Conservation (phyloP, 1,140 invertebrate genomes). For the Magallana ariakensis region DNA sequence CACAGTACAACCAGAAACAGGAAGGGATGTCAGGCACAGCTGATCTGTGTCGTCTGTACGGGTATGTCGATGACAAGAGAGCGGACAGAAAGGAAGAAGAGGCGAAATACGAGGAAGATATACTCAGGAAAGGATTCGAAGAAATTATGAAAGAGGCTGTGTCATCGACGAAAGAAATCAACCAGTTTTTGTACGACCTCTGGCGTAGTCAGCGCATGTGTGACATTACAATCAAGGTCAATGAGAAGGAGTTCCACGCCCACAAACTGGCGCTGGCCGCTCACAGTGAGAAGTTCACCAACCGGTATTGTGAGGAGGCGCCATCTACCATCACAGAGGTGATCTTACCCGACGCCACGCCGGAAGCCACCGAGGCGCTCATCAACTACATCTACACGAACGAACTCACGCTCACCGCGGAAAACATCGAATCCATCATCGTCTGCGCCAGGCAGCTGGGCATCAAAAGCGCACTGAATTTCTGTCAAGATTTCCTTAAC, state of each 20-base stretch:
- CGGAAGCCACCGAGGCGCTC: slow-evolving; percentile 43
- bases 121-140: background rate
- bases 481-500: slow-evolving; percentile 51
- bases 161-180: slow-evolving; percentile 40
- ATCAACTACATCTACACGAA: slow-evolving; percentile 52
- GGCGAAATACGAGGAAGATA: background rate
- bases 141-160: background rate
- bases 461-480: slow-evolving; percentile 13
- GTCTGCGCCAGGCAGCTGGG: slow-evolving; percentile 55
- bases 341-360: slow-evolving; percentile 39
- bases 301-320: slow-evolving; percentile 48
- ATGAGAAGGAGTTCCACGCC: slow-evolving; percentile 42
- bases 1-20: background rate
- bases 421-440: slow-evolving; percentile 58
- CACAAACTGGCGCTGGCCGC: slow-evolving; percentile 55
- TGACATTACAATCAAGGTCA: slow-evolving; percentile 54
- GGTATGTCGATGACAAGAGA: background rate
- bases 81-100: background rate
- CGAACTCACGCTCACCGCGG: slow-evolving; percentile 47
- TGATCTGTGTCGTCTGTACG: background rate
- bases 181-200: slow-evolving; percentile 48
- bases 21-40: background rate
- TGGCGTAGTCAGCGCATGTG: slow-evolving; percentile 49
- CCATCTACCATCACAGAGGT: slow-evolving; percentile 47
- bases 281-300: slow-evolving; percentile 53